Evolutionary conservation across 1,140 invertebrate species (phyloP), one percentile per base, ranked within the genome.

Genomic region (Oncopeltus fasciatus): DNA sequence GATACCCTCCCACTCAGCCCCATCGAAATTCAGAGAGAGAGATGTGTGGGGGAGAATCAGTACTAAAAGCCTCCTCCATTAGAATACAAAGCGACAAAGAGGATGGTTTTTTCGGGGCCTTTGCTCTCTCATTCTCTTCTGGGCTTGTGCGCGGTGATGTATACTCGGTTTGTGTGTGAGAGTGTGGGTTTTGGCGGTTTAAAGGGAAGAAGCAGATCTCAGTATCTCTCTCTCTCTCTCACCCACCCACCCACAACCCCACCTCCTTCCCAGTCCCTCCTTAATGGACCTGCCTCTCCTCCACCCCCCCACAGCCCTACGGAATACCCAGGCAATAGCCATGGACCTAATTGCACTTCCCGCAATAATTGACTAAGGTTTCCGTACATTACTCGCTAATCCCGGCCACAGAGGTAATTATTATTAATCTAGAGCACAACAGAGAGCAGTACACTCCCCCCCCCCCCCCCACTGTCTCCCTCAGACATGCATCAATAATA

Each of bases 331-430:
- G 20, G 26, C n/a, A n/a, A n/a, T n/a, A n/a, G n/a, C n/a, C n/a
- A n/a, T n/a, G n/a, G n/a, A 53, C 21, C 49, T 53, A 53, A 53
- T 53, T 53, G 49, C 49, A 24, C 49, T 53, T 53, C 26, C 49
- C 49, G 49, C 24, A 53, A 53, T 53, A 53, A 53, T 53, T 53
- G 49, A 53, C 49, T 53, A 18, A 20, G 24, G 49, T 53, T 53
- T 53, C 49, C 49, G 49, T 24, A 24, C 49, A 53, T 53, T 53
- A 53, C 49, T 53, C 24, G 49, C 49, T 53, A 53, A 53, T 53
- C 26, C 49, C 26, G 12, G n/a, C n/a, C n/a, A 24, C 20, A 20
- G 14, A 24, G 49, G 9, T 53, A 53, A 53, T 53, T 53, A 53
- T 24, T 18, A 53, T 53, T 53, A 18, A 53, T 53, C 49, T 53